A percentile compares a stretch with the other conserved stretches of the same genome.
These are phyloP conservation scores for Cistogaster globosa DNA, from an alignment of 2,888 invertebrate species.

Conservation along the genomic window DNA sequence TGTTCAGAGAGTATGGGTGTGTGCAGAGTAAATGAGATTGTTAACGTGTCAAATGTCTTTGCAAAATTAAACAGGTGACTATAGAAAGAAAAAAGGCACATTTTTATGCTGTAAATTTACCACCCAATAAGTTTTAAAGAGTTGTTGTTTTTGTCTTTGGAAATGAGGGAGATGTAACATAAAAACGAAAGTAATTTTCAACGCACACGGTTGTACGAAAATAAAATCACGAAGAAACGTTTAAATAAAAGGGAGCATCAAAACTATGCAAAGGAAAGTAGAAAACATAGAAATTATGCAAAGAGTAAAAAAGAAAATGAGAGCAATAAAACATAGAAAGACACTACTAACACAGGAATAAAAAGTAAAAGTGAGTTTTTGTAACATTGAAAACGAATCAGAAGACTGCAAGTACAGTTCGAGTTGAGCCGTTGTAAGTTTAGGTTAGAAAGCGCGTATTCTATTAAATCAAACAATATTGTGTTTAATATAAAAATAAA, in stretches of 20 bases:
- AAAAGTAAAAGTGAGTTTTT: conserved; percentile 38
- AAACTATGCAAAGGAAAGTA: conserved; percentile 4
- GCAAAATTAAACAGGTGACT: conserved; percentile 52
- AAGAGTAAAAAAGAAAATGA: conserved; percentile 29
- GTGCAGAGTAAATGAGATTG: neutral
- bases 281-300: conserved; percentile 64
- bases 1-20: neutral
- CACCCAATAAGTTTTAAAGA: neutral
- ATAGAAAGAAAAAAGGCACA: neutral
- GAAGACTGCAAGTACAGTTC: conserved; percentile 63
- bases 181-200: conserved; percentile 46
- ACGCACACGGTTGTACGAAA: neutral
- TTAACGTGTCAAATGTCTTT: conserved; percentile 30
- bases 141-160: neutral
- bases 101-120: neutral
- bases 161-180: neutral
- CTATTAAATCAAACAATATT: neutral
- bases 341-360: neutral
- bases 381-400: conserved; percentile 43
- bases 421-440: conserved; percentile 69
- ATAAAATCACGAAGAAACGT: neutral
- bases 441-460: conserved; percentile 60
- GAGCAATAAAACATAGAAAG: conserved; percentile 44
- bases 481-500: conserved; percentile 11
- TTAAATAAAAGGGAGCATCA: conserved; percentile 12